Evolutionary conservation across 1,140 invertebrate genomes (phyloP), one percentile per base, ranked within the genome.

Genomic region (Eubasilissa regina): DNA sequence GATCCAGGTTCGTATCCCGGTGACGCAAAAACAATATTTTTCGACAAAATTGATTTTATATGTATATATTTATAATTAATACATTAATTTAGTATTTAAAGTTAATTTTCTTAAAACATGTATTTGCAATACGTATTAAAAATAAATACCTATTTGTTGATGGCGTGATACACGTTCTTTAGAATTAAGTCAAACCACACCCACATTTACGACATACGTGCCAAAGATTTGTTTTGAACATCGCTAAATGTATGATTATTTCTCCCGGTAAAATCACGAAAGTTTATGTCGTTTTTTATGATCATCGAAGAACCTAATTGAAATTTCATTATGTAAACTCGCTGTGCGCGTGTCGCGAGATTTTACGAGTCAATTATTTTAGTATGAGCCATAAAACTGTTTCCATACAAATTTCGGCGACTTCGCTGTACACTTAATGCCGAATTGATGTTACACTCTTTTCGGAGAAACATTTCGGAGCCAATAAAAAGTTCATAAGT

Each of bases 391-490:
- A 73, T 73, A 55, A 73, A 73, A 73, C 11, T 73, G 51, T 55
- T 53, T 35, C 68, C 47, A 55, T 47, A 73, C 68, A 73, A 73
- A 73, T 73, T 68, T 73, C 68, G 68, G 51, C 19, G 35, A 51
- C 51, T 73, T 55, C 64, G 8, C 48, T 55, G 64, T 68, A 35
- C 48, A 55, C 68, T 76, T 76, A 62, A 64, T 76, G 74, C 13
- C 21, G 58, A 35, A 76, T 64, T 76, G 74, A 76, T 62, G 74
- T 62, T 76, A 62, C 64, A 62, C 74, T 76, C 35, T 75, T 64
- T 75, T 76, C 64, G 12, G 56, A 19, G 74, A 76, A 76, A 76
- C 74, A 76, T 76, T 76, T 62, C 45, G 44, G 15, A 76, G 58
- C 44, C 35, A 76, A 62, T 76, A 76, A 76, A 75, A 76, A 47